Evolutionary conservation across 2,113 vertebrate species (phyloP).

Genomic region (Phasianus colchicus): DNA sequence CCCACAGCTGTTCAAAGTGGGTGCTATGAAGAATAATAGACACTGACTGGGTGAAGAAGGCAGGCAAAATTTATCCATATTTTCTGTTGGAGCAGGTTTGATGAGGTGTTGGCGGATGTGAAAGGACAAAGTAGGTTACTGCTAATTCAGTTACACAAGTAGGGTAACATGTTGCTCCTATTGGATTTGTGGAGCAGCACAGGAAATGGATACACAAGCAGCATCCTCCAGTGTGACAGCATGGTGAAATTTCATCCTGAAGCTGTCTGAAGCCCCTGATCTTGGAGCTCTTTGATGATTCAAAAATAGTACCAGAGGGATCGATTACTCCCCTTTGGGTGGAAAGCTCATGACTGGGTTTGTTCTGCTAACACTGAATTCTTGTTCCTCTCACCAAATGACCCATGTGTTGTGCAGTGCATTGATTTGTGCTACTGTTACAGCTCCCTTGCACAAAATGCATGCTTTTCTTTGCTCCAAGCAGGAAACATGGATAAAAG

Average conservation of each 20-base stretch:
- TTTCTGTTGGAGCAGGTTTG: background rate
- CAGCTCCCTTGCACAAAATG: background rate
- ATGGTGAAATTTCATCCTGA: constrained; percentile 44
- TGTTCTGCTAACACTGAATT: background rate
- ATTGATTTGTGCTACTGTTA: constrained; percentile 50
- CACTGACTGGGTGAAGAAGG: background rate
- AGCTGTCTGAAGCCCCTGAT: constrained; percentile 18
- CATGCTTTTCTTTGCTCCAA: background rate
- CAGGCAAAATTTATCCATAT: background rate
- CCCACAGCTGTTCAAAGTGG: accelerated
- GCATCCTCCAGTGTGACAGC: constrained; percentile 26
- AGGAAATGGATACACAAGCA: background rate
- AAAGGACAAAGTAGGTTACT: background rate
- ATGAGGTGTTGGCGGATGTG: background rate
- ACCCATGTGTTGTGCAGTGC: background rate
- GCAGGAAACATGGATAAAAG: background rate
- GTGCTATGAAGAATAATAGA: background rate
- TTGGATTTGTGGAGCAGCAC: background rate
- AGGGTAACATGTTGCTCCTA: background rate
- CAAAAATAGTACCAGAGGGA: constrained; percentile 45
- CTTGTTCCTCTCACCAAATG: background rate
- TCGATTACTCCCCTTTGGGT: constrained; percentile 27
- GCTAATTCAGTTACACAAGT: background rate
- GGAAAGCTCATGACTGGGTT: background rate
- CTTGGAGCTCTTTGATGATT: constrained; percentile 8